A percentile compares a stretch with the other conserved stretches of the same genome.
These are phyloP conservation scores for Bambusicola thoracicus DNA, from an alignment of 2,113 vertebrate genomes.

Conservation along the genomic window DNA sequence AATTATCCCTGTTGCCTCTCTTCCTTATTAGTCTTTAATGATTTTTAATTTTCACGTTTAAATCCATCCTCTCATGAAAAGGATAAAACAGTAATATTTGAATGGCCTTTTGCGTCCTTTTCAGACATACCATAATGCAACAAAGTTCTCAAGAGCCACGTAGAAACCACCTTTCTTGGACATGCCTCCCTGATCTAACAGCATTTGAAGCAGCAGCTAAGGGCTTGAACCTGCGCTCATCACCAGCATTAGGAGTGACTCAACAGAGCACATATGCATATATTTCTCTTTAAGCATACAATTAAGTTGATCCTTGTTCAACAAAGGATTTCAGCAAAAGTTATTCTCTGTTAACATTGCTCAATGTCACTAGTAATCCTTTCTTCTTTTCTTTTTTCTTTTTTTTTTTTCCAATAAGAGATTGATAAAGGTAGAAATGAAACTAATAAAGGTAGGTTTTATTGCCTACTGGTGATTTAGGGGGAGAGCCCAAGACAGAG, in stretches of 20 bases:
- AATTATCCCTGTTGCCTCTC: constrained; percentile 19
- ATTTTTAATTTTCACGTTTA: constrained; percentile 49
- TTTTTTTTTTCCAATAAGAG: not conserved
- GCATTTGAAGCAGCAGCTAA: not conserved
- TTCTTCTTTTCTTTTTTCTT: not conserved
- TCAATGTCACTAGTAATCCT: not conserved
- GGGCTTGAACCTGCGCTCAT: not conserved
- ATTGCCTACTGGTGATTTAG: not conserved
- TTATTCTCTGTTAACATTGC: not conserved
- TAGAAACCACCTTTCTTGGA: not conserved
- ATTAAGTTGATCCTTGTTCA: not conserved
- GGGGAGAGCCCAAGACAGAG: not conserved
- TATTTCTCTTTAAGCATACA: constrained; percentile 4
- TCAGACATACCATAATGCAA: not conserved
- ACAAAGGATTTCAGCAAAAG: constrained; percentile 41
- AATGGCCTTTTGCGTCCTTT: not conserved
- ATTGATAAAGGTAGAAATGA: constrained; percentile 12
- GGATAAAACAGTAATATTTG: not conserved
- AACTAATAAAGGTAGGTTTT: not conserved
- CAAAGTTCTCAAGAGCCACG: not conserved
- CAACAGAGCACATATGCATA: not conserved
- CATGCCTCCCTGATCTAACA: not conserved
- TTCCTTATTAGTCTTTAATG: constrained; percentile 55
- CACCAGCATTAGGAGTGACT: not conserved
- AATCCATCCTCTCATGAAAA: constrained; percentile 12